Base-by-base conservation (phyloP, 2,113 vertebrate species). In the Cavia porcellus region DNA sequence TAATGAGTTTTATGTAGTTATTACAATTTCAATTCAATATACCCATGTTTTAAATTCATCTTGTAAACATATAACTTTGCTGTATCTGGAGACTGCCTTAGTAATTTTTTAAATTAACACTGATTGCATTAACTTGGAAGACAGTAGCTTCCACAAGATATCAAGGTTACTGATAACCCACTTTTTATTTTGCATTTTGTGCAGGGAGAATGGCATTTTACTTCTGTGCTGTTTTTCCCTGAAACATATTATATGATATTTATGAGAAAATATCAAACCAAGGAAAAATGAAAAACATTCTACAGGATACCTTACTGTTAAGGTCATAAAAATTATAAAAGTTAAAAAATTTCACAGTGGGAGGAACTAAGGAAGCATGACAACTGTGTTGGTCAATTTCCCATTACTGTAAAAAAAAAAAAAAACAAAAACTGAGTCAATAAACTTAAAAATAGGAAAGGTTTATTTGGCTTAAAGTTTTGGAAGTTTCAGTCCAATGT, bases 1-100 rank as follows among this genome's bases (percentile, higher is more conserved):
- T 25, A 91, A 90, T 84, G 52, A 70, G 13, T 62, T 80, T 75
- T 32, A 74, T 68, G 47, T 12, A 81, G 72, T 88, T n/a, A 4
- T 42, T 47, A 9, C 50, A 47, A 89, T 72, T 93, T 81, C 75
- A 85, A 75, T 75, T 90, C n/a, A 57, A 15, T 84, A 35, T 1
- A 86, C 38, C 24, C 57, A 62, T 83, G 13, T 89, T 70, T 70
- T 50, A 89, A 38, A 50, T 84, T 90, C 42, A 62, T 32, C 38
- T 89, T 62, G n/a, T 74, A 82, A 89, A 66, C 86, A 64, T 72
- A n/a, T 89, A 62, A 77, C 20, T 89, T 81, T 62, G 32, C 22
- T 66, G 1, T n/a, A 28, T 28, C 59, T 84, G 24, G 19, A 92
- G 7, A 57, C 25, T 59, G n/a, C 14, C 55, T 5, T 42, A 28